Evolutionary conservation across 2,797 vertebrate species (phyloP).

Genomic region (Acestrorhynchus altus): DNA sequence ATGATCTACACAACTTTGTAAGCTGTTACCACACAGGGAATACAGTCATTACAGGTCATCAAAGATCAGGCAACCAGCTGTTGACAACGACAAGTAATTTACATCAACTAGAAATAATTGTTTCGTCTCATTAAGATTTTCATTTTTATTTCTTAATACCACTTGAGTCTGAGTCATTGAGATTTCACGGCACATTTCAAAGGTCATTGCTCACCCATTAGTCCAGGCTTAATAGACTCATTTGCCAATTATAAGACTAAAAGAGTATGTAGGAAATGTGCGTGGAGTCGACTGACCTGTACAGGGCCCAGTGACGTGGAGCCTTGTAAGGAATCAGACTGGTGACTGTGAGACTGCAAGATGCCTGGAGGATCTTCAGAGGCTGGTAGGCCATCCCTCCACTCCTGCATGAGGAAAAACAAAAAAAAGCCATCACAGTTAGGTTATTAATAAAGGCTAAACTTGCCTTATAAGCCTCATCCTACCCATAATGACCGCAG

Average conservation of each 20-base stretch:
- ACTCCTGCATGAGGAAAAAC: slow-evolving; percentile 69
- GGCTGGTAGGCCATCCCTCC: slow-evolving; percentile 75
- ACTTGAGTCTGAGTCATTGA: no score
- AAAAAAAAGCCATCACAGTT: not conserved
- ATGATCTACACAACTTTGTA: no score
- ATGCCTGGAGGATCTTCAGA: slow-evolving; percentile 75
- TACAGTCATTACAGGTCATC: no score
- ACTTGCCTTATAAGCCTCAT: not conserved
- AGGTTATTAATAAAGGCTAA: not conserved
- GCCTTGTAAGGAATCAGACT: slow-evolving; percentile 73
- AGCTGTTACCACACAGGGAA: no score
- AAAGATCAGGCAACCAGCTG: no score
- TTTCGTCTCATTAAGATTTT: no score
- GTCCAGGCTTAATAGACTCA: not conserved
- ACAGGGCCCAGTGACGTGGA: slow-evolving; percentile 68
- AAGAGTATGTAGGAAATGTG: not conserved
- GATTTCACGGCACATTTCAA: no score
- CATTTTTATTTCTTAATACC: no score
- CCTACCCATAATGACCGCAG: not conserved
- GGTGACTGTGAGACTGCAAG: slow-evolving; percentile 73
- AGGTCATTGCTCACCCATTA: not conserved
- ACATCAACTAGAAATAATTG: no score
- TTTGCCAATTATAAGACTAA: not conserved
- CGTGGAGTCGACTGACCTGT: slow-evolving; percentile 68
- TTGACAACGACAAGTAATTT: no score